Percentiles rank a stretch among this genome's conserved stretches.
Evolutionary conservation across 2,113 vertebrate species (phyloP).

Genomic region (Aspidoscelis tigris): DNA sequence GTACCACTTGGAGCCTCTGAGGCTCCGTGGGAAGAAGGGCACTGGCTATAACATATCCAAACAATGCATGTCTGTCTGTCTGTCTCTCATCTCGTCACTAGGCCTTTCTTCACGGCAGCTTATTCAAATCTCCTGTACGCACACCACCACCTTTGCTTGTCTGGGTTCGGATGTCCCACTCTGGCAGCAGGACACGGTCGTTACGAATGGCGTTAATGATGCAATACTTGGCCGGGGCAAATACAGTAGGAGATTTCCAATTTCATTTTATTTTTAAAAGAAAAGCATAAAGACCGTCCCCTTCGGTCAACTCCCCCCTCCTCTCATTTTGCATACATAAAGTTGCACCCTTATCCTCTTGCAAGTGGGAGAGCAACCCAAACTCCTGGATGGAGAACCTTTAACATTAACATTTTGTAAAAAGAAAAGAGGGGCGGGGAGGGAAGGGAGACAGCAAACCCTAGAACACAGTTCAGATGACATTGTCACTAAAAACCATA

Average conservation of each 20-base stretch:
- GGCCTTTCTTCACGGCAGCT: constrained; percentile 86
- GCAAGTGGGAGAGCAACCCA: constrained; percentile 50
- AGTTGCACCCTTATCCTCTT: constrained; percentile 79
- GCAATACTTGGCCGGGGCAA: constrained; percentile 78
- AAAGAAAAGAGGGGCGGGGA: constrained; percentile 14
- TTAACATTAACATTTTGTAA: constrained; percentile 72
- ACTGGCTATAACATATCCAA: constrained; percentile 89
- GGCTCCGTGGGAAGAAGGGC: constrained; percentile 93
- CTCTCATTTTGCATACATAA: constrained; percentile 65
- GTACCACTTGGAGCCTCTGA: constrained; percentile 94
- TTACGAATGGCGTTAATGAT: constrained; percentile 76
- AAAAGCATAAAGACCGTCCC: background rate
- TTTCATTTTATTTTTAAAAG: background rate
- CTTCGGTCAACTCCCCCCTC: constrained; percentile 62
- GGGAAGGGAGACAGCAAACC: constrained; percentile 68
- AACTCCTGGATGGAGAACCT: constrained; percentile 51
- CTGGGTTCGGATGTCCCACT: constrained; percentile 74
- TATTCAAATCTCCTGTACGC: constrained; percentile 78
- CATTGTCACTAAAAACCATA: constrained; percentile 66
- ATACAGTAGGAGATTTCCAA: background rate
- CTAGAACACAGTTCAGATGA: constrained; percentile 75
- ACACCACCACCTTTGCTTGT: constrained; percentile 75
- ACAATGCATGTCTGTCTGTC: constrained; percentile 80
- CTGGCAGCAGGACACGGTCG: constrained; percentile 66
- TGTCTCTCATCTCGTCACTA: constrained; percentile 83